Evolutionary conservation across 2,797 vertebrate genomes (phyloP).

Genomic region (Typhlichthys subterraneus): DNA sequence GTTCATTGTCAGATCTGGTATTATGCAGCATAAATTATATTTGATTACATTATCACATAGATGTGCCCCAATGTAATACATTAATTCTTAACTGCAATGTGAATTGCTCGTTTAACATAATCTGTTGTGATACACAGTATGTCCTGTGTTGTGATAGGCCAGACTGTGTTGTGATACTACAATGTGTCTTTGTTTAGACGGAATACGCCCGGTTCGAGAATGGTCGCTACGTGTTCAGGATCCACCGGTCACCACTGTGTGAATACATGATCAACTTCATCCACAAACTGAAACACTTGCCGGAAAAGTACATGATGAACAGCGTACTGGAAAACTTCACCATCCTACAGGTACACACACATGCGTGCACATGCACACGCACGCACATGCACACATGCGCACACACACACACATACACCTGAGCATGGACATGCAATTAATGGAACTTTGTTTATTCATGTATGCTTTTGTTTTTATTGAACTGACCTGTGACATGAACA

Average conservation of each 20-base stretch:
- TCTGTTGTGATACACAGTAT: not conserved
- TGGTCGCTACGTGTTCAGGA: constrained; percentile 89
- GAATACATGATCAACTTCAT: constrained; percentile 99
- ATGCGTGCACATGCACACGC: not conserved
- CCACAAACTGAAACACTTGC: constrained; percentile 95
- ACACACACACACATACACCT: no score
- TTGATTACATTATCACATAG: constrained; percentile 60
- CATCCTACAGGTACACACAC: constrained; percentile 85
- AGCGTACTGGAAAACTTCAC: constrained; percentile 98
- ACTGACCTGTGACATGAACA: no score
- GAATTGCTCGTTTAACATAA: constrained; percentile 12
- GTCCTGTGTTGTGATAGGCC: constrained; percentile 7
- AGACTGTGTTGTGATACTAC: not conserved
- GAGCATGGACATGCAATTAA: no score
- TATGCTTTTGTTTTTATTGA: no score
- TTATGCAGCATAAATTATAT: constrained; percentile 65
- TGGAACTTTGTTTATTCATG: no score
- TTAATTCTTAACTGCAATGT: constrained; percentile 10
- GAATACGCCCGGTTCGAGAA: constrained; percentile 92
- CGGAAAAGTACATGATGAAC: constrained; percentile 99
- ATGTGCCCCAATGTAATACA: constrained; percentile 38
- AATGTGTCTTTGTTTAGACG: constrained; percentile 75
- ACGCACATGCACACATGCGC: no score
- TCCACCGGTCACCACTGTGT: constrained; percentile 93
- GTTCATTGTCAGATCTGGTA: constrained; percentile 67